Base-by-base conservation (phyloP, 2,888 invertebrate species). In the Eupithecia inturbata region DNA sequence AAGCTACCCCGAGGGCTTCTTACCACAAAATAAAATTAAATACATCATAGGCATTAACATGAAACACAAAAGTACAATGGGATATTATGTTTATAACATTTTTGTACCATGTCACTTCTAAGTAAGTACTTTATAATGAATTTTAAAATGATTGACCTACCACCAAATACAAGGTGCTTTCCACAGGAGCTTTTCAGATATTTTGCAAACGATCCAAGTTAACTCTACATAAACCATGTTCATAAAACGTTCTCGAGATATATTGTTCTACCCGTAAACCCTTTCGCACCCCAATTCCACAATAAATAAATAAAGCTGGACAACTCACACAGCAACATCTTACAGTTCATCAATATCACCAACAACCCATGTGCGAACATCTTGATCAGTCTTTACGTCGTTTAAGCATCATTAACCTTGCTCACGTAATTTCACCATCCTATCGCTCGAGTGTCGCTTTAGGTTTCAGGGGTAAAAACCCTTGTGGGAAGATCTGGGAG, bases 391-490 rank as follows among this genome's bases (percentile, higher is more conserved):
- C 41, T 26, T 63, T 68, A 68, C 33, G 62, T 68, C 63, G 36
- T 62, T 49, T 74, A 68, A 67, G 63, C 67, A 70, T n/a, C 73
- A 74, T 74, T 73, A 70, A 74, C 49, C 53, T 74, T 70, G 73
- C 70, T 74, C 73, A 70, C 70, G 73, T 74, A 70, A 74, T 74
- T 70, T 53, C 41, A 66, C 41, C 70, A 67, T 70, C 67, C 53
- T 49, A 67, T 67, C 39, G 69, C 70, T 76, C 68, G 31, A 74
- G 74, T 71, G 63, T 72, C 73, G 67, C 73, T 73, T 71, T 33
- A 77, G 71, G 75, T 70, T 49, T 68, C 68, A 31, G 71, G 49
- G 77, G 78, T 79, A 82, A 83, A 79, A 78, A 79, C 73, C 79
- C 70, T 67, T 74, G 22, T 53, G 28, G 14, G 31, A 53, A 67